Percentiles rank a stretch among this genome's conserved stretches.
These are phyloP conservation scores for Malurus leucopterus DNA, from an alignment of 2,797 vertebrate species.

Conservation along the genomic window DNA sequence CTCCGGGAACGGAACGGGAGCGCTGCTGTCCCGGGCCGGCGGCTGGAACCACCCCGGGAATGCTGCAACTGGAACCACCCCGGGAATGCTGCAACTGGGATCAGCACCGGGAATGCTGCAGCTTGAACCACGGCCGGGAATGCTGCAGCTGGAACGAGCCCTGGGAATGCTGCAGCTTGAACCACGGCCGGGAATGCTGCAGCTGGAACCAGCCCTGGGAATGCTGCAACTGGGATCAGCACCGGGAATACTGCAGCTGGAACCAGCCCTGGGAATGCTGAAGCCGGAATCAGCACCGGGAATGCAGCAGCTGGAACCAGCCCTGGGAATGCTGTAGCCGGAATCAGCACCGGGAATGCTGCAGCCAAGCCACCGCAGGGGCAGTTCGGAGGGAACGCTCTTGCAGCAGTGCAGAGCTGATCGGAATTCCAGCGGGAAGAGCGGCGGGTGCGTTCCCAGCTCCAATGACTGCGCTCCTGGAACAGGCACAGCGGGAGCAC, in stretches of 20 bases:
- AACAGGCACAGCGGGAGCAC: neutral
- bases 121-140: neutral
- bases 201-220: too few species aligned
- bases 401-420: neutral
- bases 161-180: neutral
- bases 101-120: neutral
- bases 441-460: neutral
- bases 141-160: too few species aligned
- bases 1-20: neutral
- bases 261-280: too few species aligned
- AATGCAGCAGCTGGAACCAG: neutral
- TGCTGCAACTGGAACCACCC: neutral
- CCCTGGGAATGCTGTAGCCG: too few species aligned
- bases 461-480: neutral
- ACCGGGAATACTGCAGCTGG: neutral
- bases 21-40: neutral
- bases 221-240: too few species aligned
- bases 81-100: too few species aligned
- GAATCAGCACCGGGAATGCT: neutral
- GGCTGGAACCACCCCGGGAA: neutral
- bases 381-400: neutral
- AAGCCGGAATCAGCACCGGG: neutral
- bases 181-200: neutral
- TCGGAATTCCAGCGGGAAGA: neutral
- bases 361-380: neutral